Conservation (phyloP, 2,113 vertebrate genomes). For the Telmatochromis sp. region DNA sequence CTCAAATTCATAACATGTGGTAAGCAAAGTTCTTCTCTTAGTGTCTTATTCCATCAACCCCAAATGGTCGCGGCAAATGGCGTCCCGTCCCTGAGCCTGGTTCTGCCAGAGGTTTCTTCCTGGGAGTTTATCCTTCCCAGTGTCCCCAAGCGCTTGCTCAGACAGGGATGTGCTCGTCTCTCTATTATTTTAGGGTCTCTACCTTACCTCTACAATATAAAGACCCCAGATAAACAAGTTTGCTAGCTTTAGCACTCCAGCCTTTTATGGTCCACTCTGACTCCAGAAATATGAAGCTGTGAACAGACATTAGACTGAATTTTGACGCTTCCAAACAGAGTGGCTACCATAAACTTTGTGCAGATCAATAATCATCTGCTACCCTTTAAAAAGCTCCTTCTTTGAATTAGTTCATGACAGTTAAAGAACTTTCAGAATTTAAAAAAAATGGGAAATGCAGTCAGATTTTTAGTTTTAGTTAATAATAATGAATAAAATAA, state of each 20-base stretch:
- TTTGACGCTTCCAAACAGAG: not conserved
- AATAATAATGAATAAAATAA: not conserved
- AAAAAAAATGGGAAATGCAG: accelerated
- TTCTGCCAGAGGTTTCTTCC: not conserved
- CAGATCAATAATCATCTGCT: not conserved
- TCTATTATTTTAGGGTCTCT: not conserved
- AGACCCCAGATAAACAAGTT: accelerated
- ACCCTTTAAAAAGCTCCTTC: not conserved
- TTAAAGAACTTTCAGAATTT: not conserved
- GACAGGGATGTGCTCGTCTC: accelerated
- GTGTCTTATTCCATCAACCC: accelerated
- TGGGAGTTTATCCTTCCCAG: not conserved
- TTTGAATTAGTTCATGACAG: not conserved
- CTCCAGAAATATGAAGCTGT: not conserved
- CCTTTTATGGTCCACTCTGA: not conserved
- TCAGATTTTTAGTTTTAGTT: not conserved
- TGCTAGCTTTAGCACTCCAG: not conserved
- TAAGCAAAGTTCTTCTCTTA: not conserved
- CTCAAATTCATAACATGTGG: not conserved
- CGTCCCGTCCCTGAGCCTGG: accelerated
- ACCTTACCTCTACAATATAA: not conserved
- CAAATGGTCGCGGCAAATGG: accelerated
- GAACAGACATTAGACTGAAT: not conserved
- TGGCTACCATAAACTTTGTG: not conserved
- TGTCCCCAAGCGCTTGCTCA: accelerated